Base-by-base conservation (phyloP, 2,888 invertebrate species). In the Ceraclea dissimilis region DNA sequence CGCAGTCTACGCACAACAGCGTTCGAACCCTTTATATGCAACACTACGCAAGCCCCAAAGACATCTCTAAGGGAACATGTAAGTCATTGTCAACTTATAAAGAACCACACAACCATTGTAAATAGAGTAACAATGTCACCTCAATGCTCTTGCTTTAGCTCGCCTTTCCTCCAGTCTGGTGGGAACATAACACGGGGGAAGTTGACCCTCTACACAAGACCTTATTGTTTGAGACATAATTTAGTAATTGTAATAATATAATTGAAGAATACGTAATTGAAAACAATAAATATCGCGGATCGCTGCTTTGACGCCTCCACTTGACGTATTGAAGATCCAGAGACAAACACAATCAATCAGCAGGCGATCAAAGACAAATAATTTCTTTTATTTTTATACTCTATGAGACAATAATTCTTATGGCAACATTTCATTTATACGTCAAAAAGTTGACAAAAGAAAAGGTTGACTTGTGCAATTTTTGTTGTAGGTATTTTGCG, bases 151-250 rank as follows among this genome's bases (percentile, higher is more conserved):
- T 4, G 81, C 81, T 67, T 84, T 84, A 0, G 83, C 82, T 63
- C 81, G 77, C 58, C 90, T 79, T 64, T 91, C 90, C 64, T 90
- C 88, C 52, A 91, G 73, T 62, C 91, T 82, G 60, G 79, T 78
- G 47, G 76, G 77, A 64, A 83, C 78, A 60, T 89, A 88, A 69
- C 90, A 90, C n/a, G 89, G 82, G 51, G 91, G 90, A 67, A 82
- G 81, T 64, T 79, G 78, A 57, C 90, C 90, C 67, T 86, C 88
- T 58, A 88, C 77, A 52, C 86, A 79, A 64, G 80, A 79, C 69
- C 86, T 79, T 61, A 82, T 79, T 22, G 86, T 87, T 71, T 86
- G 85, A 65, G 88, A 85, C 88, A 88, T 88, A 70, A 70, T 75
- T 39, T 39, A 39, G 11, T 65, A 20, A 39, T 50, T 33, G 17